A percentile compares a stretch with the other conserved stretches of the same genome.
phyloP scores from a whole-genome alignment of 2,113 vertebrate species.

The Gopherus flavomarginatus region DNA sequence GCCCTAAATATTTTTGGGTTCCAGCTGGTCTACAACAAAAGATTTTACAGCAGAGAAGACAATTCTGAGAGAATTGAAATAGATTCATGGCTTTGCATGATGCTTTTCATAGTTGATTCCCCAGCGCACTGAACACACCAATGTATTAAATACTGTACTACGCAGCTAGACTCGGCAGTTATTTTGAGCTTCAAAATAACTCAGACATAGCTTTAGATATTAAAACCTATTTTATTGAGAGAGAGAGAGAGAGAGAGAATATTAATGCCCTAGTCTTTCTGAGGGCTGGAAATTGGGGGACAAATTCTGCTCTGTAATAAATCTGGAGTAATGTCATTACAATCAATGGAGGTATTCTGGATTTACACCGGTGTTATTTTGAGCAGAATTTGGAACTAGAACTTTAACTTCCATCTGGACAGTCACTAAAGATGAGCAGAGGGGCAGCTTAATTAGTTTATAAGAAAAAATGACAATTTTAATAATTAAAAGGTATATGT shows the following conservation, averaged over 20 bases:
- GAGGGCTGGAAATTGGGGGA: slow-evolving; percentile 23
- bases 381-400: slow-evolving; percentile 6
- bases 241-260: not conserved
- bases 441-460: not conserved
- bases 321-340: slow-evolving; percentile 38
- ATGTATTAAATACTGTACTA: not conserved
- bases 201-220: not conserved
- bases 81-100: not conserved
- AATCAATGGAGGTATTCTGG: slow-evolving; percentile 51
- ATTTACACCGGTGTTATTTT: slow-evolving; percentile 28
- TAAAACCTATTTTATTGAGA: not conserved
- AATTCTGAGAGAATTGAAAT: not conserved
- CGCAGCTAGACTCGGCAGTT: not conserved
- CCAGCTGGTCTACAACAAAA: not conserved
- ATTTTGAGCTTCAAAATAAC: not conserved
- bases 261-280: slow-evolving; percentile 13
- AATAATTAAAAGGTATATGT: not conserved
- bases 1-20: not conserved
- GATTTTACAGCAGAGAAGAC: not conserved
- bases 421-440: slow-evolving; percentile 65
- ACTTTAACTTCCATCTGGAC: slow-evolving; percentile 5
- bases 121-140: not conserved
- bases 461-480: not conserved
- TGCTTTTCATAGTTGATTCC: not conserved
- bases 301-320: slow-evolving; percentile 51